Evolutionary conservation across 2,888 invertebrate species (phyloP), one percentile per base, ranked within the genome.

Genomic region (Diabrotica balteata): DNA sequence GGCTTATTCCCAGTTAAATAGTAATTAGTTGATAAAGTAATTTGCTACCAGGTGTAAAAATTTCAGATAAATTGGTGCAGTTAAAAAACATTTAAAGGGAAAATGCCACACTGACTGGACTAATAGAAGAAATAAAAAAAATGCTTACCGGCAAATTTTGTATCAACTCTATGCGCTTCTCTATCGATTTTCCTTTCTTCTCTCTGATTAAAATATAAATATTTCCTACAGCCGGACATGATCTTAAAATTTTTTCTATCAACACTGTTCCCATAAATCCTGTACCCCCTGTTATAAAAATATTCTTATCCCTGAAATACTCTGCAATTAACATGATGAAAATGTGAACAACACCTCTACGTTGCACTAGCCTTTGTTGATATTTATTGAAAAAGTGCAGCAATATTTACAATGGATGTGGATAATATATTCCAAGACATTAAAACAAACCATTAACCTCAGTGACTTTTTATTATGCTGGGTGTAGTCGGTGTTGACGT

Each of bases 201-300:
- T 88, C 86, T 45, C 96, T 86, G 73, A 96, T 82, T 54, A 96
- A 85, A 2, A 96, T 79, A 81, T 92, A 97, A 71, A 97, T 90
- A 63, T 87, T 88, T 58, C 88, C 86, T 8, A 97, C 76, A 0
- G 88, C 89, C 0, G 93, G 88, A 79, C 95, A 95, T 5, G 93
- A 93, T 73, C 95, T 89, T 8, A 97, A 82, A 2, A 97, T 84
- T 82, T 97, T 97, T 84, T 97, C 96, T 7, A 96, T 87, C 32
- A 97, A 82, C 0, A 93, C 92, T 85, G 97, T 97, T 0, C 97
- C 97, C 83, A 97, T 87, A 80, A 96, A 97, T 1, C 96, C 96
- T 42, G 93, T 92, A 1, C 89, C 93, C 4, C 96, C 96, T 0
- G 95, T 96, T 8, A 96, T 87, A 62, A 96, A 90, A 44, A 96